These are phyloP conservation scores for Unio delphinus DNA, from an alignment of 2,888 invertebrate species.

Conservation along the genomic window DNA sequence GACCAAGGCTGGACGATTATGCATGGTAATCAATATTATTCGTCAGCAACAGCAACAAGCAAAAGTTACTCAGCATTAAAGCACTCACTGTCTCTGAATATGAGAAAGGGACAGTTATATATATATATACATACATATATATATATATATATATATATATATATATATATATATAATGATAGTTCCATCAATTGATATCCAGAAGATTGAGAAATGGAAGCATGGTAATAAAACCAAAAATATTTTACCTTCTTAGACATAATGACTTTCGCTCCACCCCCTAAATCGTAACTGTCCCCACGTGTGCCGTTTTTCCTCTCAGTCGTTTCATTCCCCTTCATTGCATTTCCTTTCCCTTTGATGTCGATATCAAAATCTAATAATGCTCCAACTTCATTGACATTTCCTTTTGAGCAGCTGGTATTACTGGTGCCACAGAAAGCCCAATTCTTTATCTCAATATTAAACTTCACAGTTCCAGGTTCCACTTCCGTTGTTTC, in stretches of 20 bases:
- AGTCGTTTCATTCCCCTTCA: background rate
- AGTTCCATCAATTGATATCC: no score
- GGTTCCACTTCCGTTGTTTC: constrained; percentile 8
- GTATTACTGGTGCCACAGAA: constrained; percentile 19
- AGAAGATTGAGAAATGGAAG: no score
- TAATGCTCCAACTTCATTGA: constrained; percentile 7
- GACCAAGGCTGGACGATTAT: no score
- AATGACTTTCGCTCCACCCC: constrained; percentile 13
- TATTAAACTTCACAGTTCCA: constrained; percentile 31
- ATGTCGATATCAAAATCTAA: constrained; percentile 22
- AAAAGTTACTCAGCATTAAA: no score
- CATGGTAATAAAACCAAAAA: no score
- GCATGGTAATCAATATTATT: no score
- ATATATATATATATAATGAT: no score
- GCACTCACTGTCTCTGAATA: no score
- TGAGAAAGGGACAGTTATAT: no score
- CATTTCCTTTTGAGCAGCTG: constrained; percentile 3
- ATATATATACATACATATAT: no score
- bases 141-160: no score
- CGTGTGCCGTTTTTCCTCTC: background rate
- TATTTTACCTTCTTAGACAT: constrained; percentile 19
- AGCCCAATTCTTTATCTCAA: constrained; percentile 21
- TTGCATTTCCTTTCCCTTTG: constrained; percentile 15
- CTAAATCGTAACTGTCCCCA: constrained; percentile 12
- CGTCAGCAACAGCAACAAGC: no score